Conservation (phyloP, 2,888 invertebrate genomes). For the Sphaeridia pumilis region DNA sequence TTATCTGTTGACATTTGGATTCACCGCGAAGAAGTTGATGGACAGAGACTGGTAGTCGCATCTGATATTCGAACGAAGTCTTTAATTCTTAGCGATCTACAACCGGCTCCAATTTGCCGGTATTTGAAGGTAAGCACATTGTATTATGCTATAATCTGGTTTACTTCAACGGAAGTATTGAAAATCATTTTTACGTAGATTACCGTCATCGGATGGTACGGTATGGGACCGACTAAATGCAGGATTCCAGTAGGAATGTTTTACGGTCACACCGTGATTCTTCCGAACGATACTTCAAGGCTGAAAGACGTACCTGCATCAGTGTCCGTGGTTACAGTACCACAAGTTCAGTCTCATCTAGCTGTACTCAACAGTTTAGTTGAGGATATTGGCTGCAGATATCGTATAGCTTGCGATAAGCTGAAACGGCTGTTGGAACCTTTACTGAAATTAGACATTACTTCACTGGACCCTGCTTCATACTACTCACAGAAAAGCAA, state of each 20-base stretch:
- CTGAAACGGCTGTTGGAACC: slow-evolving; percentile 67
- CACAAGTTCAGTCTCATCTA: slow-evolving; percentile 45
- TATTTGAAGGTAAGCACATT: slow-evolving; percentile 4
- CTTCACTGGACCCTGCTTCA: slow-evolving; percentile 70
- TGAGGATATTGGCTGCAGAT: slow-evolving; percentile 67
- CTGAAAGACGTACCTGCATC: slow-evolving; percentile 17
- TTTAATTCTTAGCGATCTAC: slow-evolving; percentile 73
- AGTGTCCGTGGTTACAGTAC: slow-evolving; percentile 30
- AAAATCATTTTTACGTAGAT: slow-evolving; percentile 47
- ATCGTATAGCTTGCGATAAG: slow-evolving; percentile 72
- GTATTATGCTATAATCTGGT: too few species aligned
- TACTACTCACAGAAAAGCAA: slow-evolving; percentile 55
- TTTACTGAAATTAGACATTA: slow-evolving; percentile 63
- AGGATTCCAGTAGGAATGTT: slow-evolving; percentile 87
- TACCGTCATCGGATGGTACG: slow-evolving; percentile 80
- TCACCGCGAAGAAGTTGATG: slow-evolving; percentile 71
- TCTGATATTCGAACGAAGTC: slow-evolving; percentile 78
- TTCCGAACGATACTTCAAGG: slow-evolving; percentile 48
- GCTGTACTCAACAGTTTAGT: slow-evolving; percentile 56
- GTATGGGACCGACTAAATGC: slow-evolving; percentile 79
- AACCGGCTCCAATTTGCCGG: slow-evolving; percentile 57
- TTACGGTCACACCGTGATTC: slow-evolving; percentile 74
- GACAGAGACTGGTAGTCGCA: slow-evolving; percentile 68
- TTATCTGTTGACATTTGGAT: slow-evolving; percentile 84
- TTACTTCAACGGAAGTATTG: not conserved